Conservation (phyloP, 2,797 vertebrate species). For the Acanthurus tractus region DNA sequence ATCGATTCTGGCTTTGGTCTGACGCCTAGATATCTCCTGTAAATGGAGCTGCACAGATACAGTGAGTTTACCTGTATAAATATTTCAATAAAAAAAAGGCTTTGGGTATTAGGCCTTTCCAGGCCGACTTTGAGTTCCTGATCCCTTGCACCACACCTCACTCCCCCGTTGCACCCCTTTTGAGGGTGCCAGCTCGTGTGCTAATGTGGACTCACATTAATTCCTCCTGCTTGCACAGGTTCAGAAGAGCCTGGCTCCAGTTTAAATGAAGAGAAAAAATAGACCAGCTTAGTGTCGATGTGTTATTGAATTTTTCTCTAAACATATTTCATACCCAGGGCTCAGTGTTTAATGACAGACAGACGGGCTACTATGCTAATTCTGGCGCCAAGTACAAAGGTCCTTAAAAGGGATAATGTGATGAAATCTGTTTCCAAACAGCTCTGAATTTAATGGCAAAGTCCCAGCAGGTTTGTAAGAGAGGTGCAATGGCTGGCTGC, state of each 20-base stretch:
- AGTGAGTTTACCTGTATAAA: constrained; percentile 79
- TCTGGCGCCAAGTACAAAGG: constrained; percentile 62
- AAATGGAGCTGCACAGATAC: constrained; percentile 77
- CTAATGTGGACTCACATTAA: constrained; percentile 67
- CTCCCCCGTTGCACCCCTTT: constrained; percentile 34
- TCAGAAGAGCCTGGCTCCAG: constrained; percentile 48
- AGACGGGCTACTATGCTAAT: constrained; percentile 59
- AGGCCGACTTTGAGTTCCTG: constrained; percentile 62
- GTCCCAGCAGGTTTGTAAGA: constrained; percentile 63
- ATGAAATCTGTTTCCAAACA: constrained; percentile 73
- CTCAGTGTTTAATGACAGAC: constrained; percentile 59
- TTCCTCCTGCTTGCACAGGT: constrained; percentile 39
- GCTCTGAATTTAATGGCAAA: constrained; percentile 57
- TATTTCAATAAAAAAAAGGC: constrained; percentile 77
- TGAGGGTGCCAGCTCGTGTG: constrained; percentile 51
- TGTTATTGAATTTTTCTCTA: constrained; percentile 73
- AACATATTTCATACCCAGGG: constrained; percentile 61
- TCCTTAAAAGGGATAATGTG: constrained; percentile 72
- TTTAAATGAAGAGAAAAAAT: constrained; percentile 30
- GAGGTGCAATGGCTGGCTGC: constrained; percentile 53
- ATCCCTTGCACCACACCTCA: constrained; percentile 21
- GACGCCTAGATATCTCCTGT: constrained; percentile 73
- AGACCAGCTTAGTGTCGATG: constrained; percentile 57
- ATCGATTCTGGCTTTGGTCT: constrained; percentile 78
- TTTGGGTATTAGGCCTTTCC: constrained; percentile 61